These are phyloP conservation scores for Halichoerus grypus DNA, from an alignment of 2,113 vertebrate species.

Conservation along the genomic window DNA sequence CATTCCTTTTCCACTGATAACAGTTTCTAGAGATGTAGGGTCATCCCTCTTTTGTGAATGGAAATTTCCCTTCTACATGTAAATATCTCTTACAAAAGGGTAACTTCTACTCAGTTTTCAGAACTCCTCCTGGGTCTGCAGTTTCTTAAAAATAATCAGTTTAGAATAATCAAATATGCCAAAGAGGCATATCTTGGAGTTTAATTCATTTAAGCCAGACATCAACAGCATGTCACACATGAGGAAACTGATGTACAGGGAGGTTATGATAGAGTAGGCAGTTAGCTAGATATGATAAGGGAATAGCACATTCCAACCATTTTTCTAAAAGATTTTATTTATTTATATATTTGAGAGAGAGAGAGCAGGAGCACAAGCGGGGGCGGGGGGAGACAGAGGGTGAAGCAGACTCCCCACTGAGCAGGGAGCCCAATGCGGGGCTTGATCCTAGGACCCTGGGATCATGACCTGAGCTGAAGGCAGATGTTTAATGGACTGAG, in stretches of 20 bases:
- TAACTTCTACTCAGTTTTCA: background rate
- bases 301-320: background rate
- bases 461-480: background rate
- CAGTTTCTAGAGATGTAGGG: background rate
- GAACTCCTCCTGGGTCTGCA: background rate
- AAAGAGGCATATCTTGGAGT: background rate
- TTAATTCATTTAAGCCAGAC: background rate
- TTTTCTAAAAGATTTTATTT: background rate
- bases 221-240: background rate
- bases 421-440: background rate
- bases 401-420: background rate
- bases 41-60: background rate
- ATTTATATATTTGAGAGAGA: background rate
- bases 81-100: background rate
- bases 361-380: background rate
- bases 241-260: background rate
- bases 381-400: background rate
- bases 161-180: background rate
- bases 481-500: background rate
- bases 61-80: background rate
- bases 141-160: background rate
- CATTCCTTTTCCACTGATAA: background rate
- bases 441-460: background rate
- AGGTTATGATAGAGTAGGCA: background rate
- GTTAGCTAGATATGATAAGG: background rate